Base-by-base conservation (phyloP, 2,113 vertebrate species). In the Apus apus region DNA sequence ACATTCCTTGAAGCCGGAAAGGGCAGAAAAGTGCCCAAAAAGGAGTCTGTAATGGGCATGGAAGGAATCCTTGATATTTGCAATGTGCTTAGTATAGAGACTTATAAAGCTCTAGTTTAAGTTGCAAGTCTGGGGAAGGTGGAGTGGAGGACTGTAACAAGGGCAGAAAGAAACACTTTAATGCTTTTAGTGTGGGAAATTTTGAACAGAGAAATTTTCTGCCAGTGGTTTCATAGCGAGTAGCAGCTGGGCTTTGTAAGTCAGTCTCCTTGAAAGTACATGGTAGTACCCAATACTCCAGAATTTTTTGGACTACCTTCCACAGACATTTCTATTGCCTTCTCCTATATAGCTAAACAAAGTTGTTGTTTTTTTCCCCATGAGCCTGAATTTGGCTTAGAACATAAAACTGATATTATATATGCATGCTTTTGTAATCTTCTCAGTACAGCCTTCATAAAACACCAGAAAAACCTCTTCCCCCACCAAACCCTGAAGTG, bases 191-290 rank as follows among this genome's bases (percentile, higher is more conserved):
- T 1, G 0, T 50, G 60, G 62, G 54, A 40, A 85, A 85, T 79
- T 67, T 48, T 71, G 68, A 89, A 67, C 8, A 43, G 66, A 78
- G 34, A 36, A 8, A 45, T 82, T 91, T 64, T 85, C 68, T 90
- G 76, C 36, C 22, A 43, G 36, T 32, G 48, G 43, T 57, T 88
- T 93, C 34, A 5, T 51, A 11, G 43, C 4, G 4, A 80, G 13
- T 79, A 87, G 38, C 34, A 75, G 36, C 70, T 92, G 48, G 17
- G 84, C 76, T 90, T 74, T 81, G 23, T 71, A 88, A 65, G 21
- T 65, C n/a, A n/a, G 32, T 82, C 71, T 95, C 50, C 53, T 76
- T 16, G 3, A 1, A 78, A 58, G 50, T 68, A 29, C 32, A 38
- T 57, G 71, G 58, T 34, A 38, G 50, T 58, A n/a, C 25, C 17